phyloP scores from a whole-genome alignment of 2,797 vertebrate species.

The Falco rusticolus region DNA sequence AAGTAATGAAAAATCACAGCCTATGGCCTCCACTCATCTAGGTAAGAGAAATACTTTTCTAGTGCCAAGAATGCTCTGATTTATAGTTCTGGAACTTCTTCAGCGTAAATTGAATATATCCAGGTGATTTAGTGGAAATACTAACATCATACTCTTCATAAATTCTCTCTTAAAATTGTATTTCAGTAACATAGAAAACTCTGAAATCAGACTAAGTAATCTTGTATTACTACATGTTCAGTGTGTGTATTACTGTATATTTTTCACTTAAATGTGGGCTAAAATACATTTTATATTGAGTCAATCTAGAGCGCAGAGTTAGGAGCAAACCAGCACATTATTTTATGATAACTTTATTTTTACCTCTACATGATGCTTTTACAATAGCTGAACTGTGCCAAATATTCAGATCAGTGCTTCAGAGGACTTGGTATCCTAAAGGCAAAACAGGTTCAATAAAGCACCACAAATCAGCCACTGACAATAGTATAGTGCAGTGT shows the following conservation, averaged over 20 bases:
- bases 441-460: slow-evolving; percentile 7
- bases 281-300: slow-evolving; percentile 14
- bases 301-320: not conserved
- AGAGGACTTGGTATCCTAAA: slow-evolving; percentile 12
- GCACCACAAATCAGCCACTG: slow-evolving; percentile 13
- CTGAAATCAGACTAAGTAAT: not conserved
- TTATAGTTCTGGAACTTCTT: slow-evolving; percentile 18
- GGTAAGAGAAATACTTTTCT: slow-evolving; percentile 3
- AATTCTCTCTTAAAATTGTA: not conserved
- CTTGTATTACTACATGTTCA: not conserved
- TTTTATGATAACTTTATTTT: slow-evolving; percentile 32
- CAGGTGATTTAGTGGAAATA: not conserved
- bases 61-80: not conserved
- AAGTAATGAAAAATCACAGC: slow-evolving; percentile 44
- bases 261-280: slow-evolving; percentile 6
- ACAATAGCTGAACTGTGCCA: slow-evolving; percentile 4
- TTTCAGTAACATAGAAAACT: not conserved
- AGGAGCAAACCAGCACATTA: slow-evolving; percentile 12
- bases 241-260: not conserved
- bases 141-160: not conserved
- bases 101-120: not conserved
- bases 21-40: not conserved
- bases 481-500: not conserved
- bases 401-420: slow-evolving; percentile 18
- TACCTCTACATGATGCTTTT: slow-evolving; percentile 7